Base-by-base conservation (phyloP, 2,888 invertebrate genomes). In the Lampropteryx suffumata region DNA sequence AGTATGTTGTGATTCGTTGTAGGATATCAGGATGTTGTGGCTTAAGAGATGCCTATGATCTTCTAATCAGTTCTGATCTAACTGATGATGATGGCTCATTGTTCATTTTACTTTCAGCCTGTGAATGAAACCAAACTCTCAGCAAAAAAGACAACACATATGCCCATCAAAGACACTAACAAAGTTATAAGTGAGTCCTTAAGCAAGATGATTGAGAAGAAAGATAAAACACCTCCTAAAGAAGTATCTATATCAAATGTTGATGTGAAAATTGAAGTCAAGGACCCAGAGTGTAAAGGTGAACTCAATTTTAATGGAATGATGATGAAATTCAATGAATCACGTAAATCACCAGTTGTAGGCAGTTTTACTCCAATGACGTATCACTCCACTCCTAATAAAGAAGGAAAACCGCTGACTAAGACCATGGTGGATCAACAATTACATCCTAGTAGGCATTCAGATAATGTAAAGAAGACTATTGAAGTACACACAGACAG, bases 361-460 rank as follows among this genome's bases (percentile, higher is more conserved):
- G 79, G 84, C 26, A 82, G 79, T 59, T 85, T 78, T 53, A 86
- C 81, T 35, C 83, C 84, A 10, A 83, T 88, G 84, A 81, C 86
- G 51, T 87, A 73, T 69, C 88, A 88, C 60, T 90, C 90, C 48
- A 89, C 89, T 28, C 87, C 89, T 27, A 90, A 83, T 55, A 89
- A 89, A 70, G 89, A 89, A 62, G 82, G 84, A 12, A 84, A 82
- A 56, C 89, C 89, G 29, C 70, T 89, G 9, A 89, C 89, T 17
- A 90, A 90, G 67, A 87, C 81, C 1, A 89, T 88, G 89, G 87
- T 90, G 2, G 82, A 90, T 44, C 78, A 79, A 61, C 89, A 89
- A 30, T 59, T 90, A 44, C 85, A 89, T 54, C 86, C 90, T 7
- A 88, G 67, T 48, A 75, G 88, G 52, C 84, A 88, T 69, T 83